Percentiles rank a stretch among this genome's conserved stretches.
Conservation (phyloP, 2,113 vertebrate species). For the Bujurquina vittata region DNA sequence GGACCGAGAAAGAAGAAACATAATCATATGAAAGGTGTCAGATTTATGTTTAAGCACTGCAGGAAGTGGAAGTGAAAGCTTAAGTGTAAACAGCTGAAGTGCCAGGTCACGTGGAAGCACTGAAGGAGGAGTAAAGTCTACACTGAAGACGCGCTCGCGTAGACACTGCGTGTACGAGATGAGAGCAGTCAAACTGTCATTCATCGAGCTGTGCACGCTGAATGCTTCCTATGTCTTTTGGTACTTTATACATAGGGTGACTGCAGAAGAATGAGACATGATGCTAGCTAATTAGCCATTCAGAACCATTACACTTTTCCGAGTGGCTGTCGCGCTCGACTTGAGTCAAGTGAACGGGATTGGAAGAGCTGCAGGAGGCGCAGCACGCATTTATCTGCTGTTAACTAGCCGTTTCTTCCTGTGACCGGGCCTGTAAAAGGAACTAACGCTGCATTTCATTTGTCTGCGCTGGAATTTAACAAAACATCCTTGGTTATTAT, state of each 20-base stretch:
- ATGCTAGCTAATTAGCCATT: neutral
- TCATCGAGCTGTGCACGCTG: neutral
- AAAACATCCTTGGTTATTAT: neutral
- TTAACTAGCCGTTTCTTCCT: neutral
- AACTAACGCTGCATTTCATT: neutral
- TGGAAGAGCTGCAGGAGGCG: neutral
- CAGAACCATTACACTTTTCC: neutral
- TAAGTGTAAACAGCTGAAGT: neutral
- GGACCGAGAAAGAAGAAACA: neutral
- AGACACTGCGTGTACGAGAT: slow-evolving; percentile 3
- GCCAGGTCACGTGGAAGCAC: neutral
- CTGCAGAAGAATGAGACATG: neutral
- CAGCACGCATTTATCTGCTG: neutral
- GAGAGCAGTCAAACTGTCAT: neutral
- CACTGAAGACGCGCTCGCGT: neutral
- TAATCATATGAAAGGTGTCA: neutral
- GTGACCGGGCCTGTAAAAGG: neutral
- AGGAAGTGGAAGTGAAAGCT: neutral
- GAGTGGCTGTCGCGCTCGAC: neutral
- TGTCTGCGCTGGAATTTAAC: neutral
- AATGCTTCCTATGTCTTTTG: neutral
- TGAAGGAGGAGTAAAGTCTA: neutral
- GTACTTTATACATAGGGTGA: neutral
- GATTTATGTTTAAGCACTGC: neutral
- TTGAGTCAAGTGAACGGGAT: neutral